A percentile compares a stretch with the other conserved stretches of the same genome.
These are phyloP conservation scores for Seriola quinqueradiata DNA, from an alignment of 2,113 vertebrate species.

Conservation along the genomic window DNA sequence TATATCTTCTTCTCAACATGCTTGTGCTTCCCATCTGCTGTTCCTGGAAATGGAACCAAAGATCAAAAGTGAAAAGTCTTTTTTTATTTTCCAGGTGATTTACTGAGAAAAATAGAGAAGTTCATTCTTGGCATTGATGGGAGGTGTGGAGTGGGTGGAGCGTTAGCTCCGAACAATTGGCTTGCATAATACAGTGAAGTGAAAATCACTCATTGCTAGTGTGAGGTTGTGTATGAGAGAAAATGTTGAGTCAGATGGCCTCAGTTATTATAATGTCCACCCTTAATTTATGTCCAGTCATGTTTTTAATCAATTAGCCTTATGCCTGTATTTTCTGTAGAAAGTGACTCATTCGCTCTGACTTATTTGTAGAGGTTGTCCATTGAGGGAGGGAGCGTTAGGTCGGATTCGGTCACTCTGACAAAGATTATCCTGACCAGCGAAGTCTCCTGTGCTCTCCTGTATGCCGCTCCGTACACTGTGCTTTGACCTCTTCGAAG, in stretches of 20 bases:
- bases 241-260: conserved; percentile 20
- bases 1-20: not conserved
- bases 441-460: conserved; percentile 6
- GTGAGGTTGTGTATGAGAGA: conserved; percentile 8
- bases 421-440: conserved; percentile 51
- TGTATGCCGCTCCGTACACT: not conserved
- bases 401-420: conserved; percentile 53
- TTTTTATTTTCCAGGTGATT: not conserved
- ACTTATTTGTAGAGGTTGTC: conserved; percentile 50
- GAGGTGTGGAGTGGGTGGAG: not conserved
- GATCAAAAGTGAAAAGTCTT: not conserved
- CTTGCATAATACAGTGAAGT: conserved; percentile 31
- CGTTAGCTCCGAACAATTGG: conserved; percentile 1
- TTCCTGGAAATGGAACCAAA: not conserved
- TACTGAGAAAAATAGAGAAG: not conserved
- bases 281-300: conserved; percentile 10
- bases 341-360: conserved; percentile 41
- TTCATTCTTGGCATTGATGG: not conserved
- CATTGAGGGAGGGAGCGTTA: conserved; percentile 39
- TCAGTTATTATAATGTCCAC: conserved; percentile 8
- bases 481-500: conserved; percentile 38
- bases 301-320: conserved; percentile 19
- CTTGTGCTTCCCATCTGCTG: not conserved
- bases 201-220: conserved; percentile 7
- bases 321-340: conserved; percentile 13